Conservation (phyloP, 2,888 invertebrate species). For the Apotomis turbidana region DNA sequence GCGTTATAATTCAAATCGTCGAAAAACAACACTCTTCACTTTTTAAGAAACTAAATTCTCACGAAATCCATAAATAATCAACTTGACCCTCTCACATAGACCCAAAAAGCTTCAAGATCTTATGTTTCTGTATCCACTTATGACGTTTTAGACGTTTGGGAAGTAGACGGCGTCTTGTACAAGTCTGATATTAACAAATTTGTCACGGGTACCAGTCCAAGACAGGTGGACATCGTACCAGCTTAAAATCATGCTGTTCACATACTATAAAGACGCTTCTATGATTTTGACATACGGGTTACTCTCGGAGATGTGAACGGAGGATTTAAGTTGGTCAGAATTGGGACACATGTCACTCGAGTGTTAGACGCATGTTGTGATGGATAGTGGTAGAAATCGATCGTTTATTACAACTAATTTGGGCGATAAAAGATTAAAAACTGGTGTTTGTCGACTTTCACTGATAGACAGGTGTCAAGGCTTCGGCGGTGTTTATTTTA, state of each 20-base stretch:
- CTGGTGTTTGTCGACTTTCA: conserved; percentile 32
- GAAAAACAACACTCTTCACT: conserved; percentile 24
- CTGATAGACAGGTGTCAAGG: conserved; percentile 36
- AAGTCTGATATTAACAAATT: conserved; percentile 43
- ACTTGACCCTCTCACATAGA: neutral
- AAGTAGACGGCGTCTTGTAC: conserved; percentile 38
- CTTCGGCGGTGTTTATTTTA: conserved; percentile 14
- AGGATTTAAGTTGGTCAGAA: neutral
- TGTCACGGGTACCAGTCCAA: conserved; percentile 44
- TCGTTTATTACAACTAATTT: conserved; percentile 41
- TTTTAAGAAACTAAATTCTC: conserved; percentile 35
- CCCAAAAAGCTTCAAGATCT: neutral
- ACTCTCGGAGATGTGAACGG: neutral
- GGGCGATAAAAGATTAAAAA: conserved; percentile 38
- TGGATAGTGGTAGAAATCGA: conserved; percentile 44
- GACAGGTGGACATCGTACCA: conserved; percentile 35
- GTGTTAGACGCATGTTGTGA: conserved; percentile 48
- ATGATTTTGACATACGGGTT: neutral
- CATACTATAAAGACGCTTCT: neutral
- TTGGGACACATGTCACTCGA: conserved; percentile 39
- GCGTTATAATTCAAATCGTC: conserved; percentile 22
- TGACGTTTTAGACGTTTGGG: neutral
- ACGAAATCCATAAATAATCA: conserved; percentile 29
- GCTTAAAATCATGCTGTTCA: neutral
- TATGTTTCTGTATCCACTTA: neutral